Evolutionary conservation across 2,113 vertebrate genomes (phyloP).

Genomic region (Sardina pilchardus): DNA sequence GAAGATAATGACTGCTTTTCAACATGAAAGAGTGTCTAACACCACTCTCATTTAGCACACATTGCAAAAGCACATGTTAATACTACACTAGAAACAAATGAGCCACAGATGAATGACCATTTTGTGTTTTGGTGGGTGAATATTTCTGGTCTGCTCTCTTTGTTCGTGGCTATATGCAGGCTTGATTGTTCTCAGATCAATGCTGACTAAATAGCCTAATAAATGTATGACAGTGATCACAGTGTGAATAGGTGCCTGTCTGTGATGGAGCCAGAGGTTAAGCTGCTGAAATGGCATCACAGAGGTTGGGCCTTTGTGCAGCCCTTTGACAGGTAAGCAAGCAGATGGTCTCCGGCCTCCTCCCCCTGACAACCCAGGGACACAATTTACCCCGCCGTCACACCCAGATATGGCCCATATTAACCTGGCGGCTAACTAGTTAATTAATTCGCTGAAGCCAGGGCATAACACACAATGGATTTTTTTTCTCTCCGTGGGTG

Average conservation of each 20-base stretch:
- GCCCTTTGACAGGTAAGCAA: slow-evolving; percentile 16
- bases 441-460: slow-evolving; percentile 25
- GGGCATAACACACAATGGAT: neutral
- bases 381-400: slow-evolving; percentile 24
- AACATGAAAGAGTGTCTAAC: neutral
- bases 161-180: neutral
- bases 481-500: slow-evolving; percentile 13
- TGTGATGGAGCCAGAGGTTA: neutral
- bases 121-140: neutral
- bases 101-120: too few relatives aligned
- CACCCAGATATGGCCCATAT: neutral
- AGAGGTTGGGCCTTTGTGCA: slow-evolving; percentile 18
- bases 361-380: slow-evolving; percentile 12
- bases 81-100: too few relatives aligned
- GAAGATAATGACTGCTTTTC: neutral
- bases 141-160: neutral
- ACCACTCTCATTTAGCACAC: too few relatives aligned
- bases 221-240: neutral
- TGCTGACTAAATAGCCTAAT: neutral
- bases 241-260: neutral
- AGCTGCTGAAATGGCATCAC: slow-evolving; percentile 15
- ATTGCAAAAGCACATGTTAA: too few relatives aligned
- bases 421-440: slow-evolving; percentile 22
- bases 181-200: neutral
- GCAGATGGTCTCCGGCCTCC: slow-evolving; percentile 26